Conservation (phyloP, 2,113 vertebrate species). For the Phasianus colchicus region DNA sequence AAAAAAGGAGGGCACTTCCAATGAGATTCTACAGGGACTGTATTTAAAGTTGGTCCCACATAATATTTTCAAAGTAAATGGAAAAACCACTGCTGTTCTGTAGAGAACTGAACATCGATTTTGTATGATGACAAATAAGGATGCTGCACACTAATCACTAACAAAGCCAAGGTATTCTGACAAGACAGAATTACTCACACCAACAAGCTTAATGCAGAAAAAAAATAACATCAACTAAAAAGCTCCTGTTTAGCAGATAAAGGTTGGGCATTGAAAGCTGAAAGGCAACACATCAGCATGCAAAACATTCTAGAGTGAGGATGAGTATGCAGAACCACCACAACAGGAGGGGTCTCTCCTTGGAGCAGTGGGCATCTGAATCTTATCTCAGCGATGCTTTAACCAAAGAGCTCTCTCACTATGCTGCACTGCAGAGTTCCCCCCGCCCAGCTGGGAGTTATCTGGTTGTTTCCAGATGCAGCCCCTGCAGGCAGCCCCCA, state of each 20-base stretch:
- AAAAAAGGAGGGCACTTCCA: neutral
- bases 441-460: neutral
- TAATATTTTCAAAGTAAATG: constrained; percentile 1
- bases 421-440: accelerated
- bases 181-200: neutral
- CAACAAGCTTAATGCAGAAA: neutral
- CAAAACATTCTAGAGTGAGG: neutral
- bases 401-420: neutral
- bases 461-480: neutral
- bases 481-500: neutral
- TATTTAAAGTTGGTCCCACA: neutral
- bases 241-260: neutral
- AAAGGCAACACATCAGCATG: neutral
- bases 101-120: neutral
- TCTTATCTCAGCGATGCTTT: neutral
- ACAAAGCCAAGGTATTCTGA: neutral
- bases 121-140: neutral
- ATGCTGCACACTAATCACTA: neutral
- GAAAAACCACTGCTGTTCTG: neutral
- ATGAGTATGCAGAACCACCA: constrained; percentile 10
- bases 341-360: neutral
- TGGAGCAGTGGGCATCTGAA: neutral
- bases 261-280: neutral
- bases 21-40: neutral
- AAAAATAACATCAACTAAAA: constrained; percentile 1